Evolutionary conservation across 1,140 invertebrate genomes (phyloP).

Genomic region (Ephestia elutella): DNA sequence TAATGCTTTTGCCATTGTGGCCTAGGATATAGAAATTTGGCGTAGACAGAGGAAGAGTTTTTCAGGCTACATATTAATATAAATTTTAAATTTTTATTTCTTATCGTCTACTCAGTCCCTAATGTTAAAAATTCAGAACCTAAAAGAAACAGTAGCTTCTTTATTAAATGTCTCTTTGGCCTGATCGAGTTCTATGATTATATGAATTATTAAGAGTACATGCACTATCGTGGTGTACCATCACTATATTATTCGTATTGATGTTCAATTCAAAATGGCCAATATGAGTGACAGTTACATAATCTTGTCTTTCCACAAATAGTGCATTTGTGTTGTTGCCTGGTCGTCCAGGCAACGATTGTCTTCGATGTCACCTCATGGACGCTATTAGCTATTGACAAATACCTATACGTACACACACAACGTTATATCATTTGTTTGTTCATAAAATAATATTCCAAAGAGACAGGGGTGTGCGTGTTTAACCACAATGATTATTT

Average conservation of each 20-base stretch:
- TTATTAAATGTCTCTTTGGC: not conserved
- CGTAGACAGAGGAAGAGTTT: too few species aligned
- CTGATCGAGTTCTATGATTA: not conserved
- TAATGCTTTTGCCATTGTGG: too few species aligned
- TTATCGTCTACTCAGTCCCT: too few species aligned
- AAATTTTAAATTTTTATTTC: too few species aligned
- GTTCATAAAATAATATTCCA: conserved; percentile 37
- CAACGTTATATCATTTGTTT: conserved; percentile 15
- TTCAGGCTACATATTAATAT: too few species aligned
- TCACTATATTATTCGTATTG: conserved; percentile 4
- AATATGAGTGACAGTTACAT: conserved; percentile 17
- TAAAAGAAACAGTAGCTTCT: too few species aligned
- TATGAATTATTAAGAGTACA: not conserved
- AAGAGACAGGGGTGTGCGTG: conserved; percentile 35
- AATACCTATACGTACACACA: conserved; percentile 48
- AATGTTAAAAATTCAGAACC: too few species aligned
- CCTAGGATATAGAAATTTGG: too few species aligned
- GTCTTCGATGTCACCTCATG: conserved; percentile 57
- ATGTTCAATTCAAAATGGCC: not conserved
- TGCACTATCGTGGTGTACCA: not conserved
- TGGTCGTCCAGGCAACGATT: conserved; percentile 52
- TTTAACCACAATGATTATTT: conserved; percentile 44
- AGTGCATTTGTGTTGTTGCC: conserved; percentile 52
- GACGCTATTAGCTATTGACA: conserved; percentile 65
- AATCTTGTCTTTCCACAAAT: conserved; percentile 15